A percentile compares a stretch with the other conserved stretches of the same genome.
These are phyloP conservation scores for Drosophila conformis DNA, from an alignment of 2,888 invertebrate species.

Conservation along the genomic window DNA sequence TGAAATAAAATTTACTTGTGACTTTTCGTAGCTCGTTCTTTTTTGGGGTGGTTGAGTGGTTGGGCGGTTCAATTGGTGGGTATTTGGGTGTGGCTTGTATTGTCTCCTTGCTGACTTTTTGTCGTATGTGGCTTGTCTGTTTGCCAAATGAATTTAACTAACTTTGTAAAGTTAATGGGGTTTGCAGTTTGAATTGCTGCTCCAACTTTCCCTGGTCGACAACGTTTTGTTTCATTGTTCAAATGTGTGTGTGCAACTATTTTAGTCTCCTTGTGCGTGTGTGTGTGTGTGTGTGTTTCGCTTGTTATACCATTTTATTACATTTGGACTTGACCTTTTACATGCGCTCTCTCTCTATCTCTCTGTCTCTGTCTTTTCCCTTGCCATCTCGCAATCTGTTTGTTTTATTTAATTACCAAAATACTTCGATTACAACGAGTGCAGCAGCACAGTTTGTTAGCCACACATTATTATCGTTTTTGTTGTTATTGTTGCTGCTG, in stretches of 20 bases:
- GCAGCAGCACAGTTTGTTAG: conserved; percentile 35
- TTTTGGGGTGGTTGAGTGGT: conserved; percentile 35
- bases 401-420: conserved; percentile 77
- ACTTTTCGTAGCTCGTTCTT: conserved; percentile 74
- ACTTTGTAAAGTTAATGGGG: conserved; percentile 81
- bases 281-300: conserved; percentile 18
- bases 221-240: conserved; percentile 14
- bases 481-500: conserved; percentile 45
- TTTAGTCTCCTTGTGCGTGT: background rate
- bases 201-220: conserved; percentile 25
- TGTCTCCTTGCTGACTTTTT: conserved; percentile 55
- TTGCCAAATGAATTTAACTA: conserved; percentile 81
- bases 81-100: conserved; percentile 22
- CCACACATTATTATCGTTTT: conserved; percentile 1
- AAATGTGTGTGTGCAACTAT: conserved; percentile 9
- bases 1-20: conserved; percentile 81
- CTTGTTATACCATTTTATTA: conserved; percentile 61
- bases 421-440: conserved; percentile 65
- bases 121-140: conserved; percentile 58
- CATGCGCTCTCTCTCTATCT: conserved; percentile 38
- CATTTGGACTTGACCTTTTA: conserved; percentile 74
- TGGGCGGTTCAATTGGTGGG: conserved; percentile 23
- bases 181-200: conserved; percentile 77
- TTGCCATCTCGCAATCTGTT: conserved; percentile 33
- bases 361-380: background rate